Base-by-base conservation (phyloP, 2,888 invertebrate species). In the Spodoptera picta region DNA sequence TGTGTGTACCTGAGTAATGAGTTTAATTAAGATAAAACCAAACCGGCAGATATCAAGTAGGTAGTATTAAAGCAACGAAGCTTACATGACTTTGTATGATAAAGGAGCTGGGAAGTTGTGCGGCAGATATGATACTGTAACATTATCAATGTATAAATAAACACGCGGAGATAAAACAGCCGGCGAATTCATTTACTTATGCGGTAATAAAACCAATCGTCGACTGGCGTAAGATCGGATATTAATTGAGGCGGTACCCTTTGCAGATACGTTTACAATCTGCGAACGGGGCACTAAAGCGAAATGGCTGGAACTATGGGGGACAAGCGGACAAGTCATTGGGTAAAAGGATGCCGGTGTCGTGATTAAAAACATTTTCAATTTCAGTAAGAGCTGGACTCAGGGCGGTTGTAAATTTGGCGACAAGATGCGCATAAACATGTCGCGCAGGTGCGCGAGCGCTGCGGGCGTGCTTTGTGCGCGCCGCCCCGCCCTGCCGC, bases 351-450 rank as follows among this genome's bases (percentile, higher is more conserved):
- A 85, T 87, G 88, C 90, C 90, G 90, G 86, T 84, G 67, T 65
- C 82, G 86, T 84, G 84, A 90, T 92, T 90, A 91, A 91, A 90
- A 91, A 90, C 88, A 85, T 86, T 85, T 89, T 81, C 88, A 89
- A 91, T 92, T 89, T 90, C 90, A 89, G 85, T 83, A 85, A 72
- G 63, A 63, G 83, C 84, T 70, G 68, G 65, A 69, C 76, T 74
- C 73, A 52, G 58, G 43, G 57, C 70, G 79, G 80, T 78, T 87
- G 90, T 92, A 92, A 92, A 92, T 93, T 92, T 90, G 87, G 89
- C 88, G 86, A 85, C 82, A 81, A 81, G 81, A 82, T 77, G 83
- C 83, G 80, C 91, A 92, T 93, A 92, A 93, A 93, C 85, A 91
- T 91, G 91, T 92, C 91, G 81, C 73, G 79, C 88, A 86, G 87